Base-by-base conservation (phyloP, 2,113 vertebrate species). In the Callorhinus ursinus region DNA sequence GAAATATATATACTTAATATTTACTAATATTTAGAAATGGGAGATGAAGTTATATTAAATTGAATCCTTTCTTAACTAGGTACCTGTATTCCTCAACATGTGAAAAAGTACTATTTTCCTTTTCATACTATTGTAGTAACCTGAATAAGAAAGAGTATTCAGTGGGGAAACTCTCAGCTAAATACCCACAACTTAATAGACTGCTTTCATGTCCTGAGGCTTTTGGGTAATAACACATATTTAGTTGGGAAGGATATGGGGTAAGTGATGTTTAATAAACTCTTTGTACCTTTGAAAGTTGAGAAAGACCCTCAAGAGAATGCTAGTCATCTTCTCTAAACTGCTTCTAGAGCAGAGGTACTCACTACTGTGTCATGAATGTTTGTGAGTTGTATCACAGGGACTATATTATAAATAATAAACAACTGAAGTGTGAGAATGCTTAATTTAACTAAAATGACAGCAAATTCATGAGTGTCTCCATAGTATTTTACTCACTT, bases 371-470 rank as follows among this genome's bases (percentile, higher is more conserved):
- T 61, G 42, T 72, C n/a, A 79, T 22, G 26, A 85, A 90, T 80
- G 57, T 36, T 85, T 86, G 65, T 82, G 63, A 92, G 11, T 42
- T 63, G 28, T 92, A 69, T 83, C 72, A 87, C 4, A 86, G 65
- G 22, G 6, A 39, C n/a, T 79, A 4, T 31, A n/a, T 57, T 72
- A 86, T 18, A 86, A 96, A 90, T 83, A 89, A 72, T 69, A 92
- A 86, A 67, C 9, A 69, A 14, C 18, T 21, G 1, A 95, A 13
- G 2, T 67, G 4, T 67, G 31, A 92, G 46, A 80, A 72, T 88
- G 33, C 3, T 67, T 88, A 53, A 97, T 85, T 85, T 65, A 88
- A 96, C 88, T 42, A 69, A 93, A 79, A 81, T 82, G 14, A 84
- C 33, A 81, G n/a, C 0, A 74, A 71, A 65, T 42, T 84, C 36